Conservation (phyloP, 2,888 invertebrate genomes). For the Drosophila merina region DNA sequence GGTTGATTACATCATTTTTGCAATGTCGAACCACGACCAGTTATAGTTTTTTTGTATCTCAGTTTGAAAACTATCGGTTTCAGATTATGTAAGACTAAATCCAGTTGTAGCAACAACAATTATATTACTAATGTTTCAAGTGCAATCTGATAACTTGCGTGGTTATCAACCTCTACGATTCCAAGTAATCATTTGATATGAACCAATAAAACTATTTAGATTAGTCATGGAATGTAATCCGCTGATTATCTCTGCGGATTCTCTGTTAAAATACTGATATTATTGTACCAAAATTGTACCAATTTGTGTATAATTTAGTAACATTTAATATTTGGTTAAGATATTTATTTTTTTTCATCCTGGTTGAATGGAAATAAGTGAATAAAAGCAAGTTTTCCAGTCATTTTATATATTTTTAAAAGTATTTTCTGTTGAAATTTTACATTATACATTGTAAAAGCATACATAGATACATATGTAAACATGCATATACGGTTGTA, state of each 20-base stretch:
- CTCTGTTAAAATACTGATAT: too few species aligned
- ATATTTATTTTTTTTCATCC: too few species aligned
- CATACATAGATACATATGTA: too few species aligned
- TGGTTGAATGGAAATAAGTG: too few species aligned
- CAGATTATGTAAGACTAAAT: not conserved
- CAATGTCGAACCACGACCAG: too few species aligned
- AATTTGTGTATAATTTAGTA: too few species aligned
- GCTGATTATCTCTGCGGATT: not conserved
- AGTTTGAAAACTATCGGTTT: not conserved
- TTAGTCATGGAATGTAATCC: constrained; percentile 17
- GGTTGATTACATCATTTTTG: too few species aligned
- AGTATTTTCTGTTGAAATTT: not conserved
- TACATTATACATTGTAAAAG: too few species aligned
- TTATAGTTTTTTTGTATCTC: not conserved
- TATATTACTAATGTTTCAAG: not conserved
- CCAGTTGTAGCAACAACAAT: not conserved
- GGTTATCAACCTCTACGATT: constrained; percentile 10
- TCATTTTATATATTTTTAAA: not conserved
- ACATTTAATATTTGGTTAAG: too few species aligned
- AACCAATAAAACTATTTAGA: constrained; percentile 25
- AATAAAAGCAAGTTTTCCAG: too few species aligned
- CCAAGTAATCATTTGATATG: constrained; percentile 7
- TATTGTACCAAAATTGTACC: too few species aligned
- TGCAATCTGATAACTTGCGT: not conserved
- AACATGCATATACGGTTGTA: not conserved